Base-by-base conservation (phyloP, 2,113 vertebrate species). In the Anguilla rostrata region DNA sequence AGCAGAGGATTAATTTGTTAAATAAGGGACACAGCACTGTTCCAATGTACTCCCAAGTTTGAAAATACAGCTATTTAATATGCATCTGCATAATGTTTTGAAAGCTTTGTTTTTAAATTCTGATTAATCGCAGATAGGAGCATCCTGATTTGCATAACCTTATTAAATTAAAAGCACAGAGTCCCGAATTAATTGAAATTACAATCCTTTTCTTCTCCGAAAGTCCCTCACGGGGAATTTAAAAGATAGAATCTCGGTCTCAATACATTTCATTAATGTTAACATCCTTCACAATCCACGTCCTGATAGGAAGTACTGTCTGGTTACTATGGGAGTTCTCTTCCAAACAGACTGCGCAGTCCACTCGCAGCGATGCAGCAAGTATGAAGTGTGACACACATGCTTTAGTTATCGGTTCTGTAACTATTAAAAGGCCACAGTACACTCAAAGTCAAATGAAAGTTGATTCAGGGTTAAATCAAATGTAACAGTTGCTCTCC, bases 151-250 rank as follows among this genome's bases (percentile, higher is more conserved):
- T 91, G 78, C 90, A 90, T 90, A 86, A 83, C 49, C 87, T 16
- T 82, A 85, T 92, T 88, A 90, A 89, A 91, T 92, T 90, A 91
- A 90, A 90, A 84, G 83, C 85, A 86, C 40, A 2, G 39, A 90
- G 83, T 89, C 87, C 87, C 83, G 90, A 91, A 91, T 90, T 87
- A 92, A 90, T 88, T 90, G 81, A 85, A 92, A 89, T 89, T 88
- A 92, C 87, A 88, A 87, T 91, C 78, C 66, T 89, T 87, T 14
- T 86, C 53, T 88, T 87, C 87, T 90, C 85, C 39, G 78, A 87
- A 82, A 79, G 2, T n/a, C 82, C 80, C 90, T 84, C 34, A 18
- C 14, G 86, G 87, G 82, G 83, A 46, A 41, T 86, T 39, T 29
- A 0, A 43, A 56, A 75, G 34, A 78, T 39, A 41, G 39, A 8